A percentile compares a stretch with the other conserved stretches of the same genome.
phyloP scores from a whole-genome alignment of 2,888 invertebrate species.

The Drosophila hamatofila region DNA sequence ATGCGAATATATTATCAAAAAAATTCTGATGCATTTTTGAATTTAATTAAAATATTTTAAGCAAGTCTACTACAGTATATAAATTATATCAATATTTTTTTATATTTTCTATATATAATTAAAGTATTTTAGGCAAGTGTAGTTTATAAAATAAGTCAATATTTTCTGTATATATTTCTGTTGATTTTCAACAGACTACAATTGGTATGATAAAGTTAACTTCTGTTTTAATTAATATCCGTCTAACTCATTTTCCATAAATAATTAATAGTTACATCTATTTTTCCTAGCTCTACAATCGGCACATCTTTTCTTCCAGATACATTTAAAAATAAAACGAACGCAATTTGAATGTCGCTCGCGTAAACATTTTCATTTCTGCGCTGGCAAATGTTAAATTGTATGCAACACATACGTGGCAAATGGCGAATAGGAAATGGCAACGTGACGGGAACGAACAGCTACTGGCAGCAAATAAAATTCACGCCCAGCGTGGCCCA shows the following conservation, averaged over 20 bases:
- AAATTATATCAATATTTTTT: too few species aligned
- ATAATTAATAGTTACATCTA: not conserved
- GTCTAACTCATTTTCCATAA: not conserved
- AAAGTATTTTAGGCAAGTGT: not conserved
- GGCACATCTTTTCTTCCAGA: not conserved
- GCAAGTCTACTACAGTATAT: too few species aligned
- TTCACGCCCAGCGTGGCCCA: slow-evolving; percentile 45
- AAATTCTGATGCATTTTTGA: too few species aligned
- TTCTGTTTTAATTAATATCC: too few species aligned
- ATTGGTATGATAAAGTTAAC: too few species aligned
- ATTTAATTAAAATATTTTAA: too few species aligned
- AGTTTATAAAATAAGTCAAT: too few species aligned
- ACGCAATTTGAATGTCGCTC: slow-evolving; percentile 26
- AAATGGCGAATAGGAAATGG: slow-evolving; percentile 32
- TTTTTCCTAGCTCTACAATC: not conserved
- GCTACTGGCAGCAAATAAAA: slow-evolving; percentile 71
- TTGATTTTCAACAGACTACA: too few species aligned
- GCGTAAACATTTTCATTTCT: slow-evolving; percentile 44
- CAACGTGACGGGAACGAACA: slow-evolving; percentile 63
- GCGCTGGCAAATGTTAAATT: slow-evolving; percentile 56
- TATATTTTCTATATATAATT: too few species aligned
- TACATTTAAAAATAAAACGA: not conserved
- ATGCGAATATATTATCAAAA: not conserved
- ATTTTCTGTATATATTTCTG: too few species aligned
- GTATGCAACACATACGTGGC: slow-evolving; percentile 66